These are phyloP conservation scores for Drosophila vallismaia DNA, from an alignment of 2,888 invertebrate genomes.

Conservation along the genomic window DNA sequence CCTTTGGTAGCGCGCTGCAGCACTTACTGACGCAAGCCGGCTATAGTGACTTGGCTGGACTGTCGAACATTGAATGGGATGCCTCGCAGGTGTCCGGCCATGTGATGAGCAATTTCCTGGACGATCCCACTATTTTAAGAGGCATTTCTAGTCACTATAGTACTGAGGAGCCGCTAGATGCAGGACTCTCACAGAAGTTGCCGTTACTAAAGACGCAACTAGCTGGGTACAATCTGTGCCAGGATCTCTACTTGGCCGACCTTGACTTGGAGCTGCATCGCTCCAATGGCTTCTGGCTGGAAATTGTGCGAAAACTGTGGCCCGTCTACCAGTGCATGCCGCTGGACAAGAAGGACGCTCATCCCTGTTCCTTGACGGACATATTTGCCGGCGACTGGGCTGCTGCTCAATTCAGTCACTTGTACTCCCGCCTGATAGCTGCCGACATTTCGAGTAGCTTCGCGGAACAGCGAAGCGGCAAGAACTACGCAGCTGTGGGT, in stretches of 20 bases:
- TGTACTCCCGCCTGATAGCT: constrained; percentile 95
- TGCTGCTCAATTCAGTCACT: constrained; percentile 92
- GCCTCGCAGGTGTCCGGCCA: constrained; percentile 92
- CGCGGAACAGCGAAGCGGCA: constrained; percentile 84
- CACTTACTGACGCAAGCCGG: constrained; percentile 92
- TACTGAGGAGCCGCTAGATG: constrained; percentile 89
- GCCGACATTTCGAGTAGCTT: constrained; percentile 96
- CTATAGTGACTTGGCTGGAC: constrained; percentile 93
- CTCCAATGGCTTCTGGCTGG: constrained; percentile 91
- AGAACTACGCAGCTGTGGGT: constrained; percentile 85
- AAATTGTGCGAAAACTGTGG: constrained; percentile 91
- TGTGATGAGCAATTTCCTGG: constrained; percentile 92
- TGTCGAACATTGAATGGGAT: constrained; percentile 97
- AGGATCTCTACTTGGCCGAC: constrained; percentile 91
- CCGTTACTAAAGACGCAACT: constrained; percentile 89
- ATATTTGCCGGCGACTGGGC: constrained; percentile 93
- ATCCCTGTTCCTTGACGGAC: constrained; percentile 92
- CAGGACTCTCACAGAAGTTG: constrained; percentile 87
- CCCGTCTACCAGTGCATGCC: constrained; percentile 91
- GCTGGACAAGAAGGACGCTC: constrained; percentile 91
- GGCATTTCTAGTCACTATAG: constrained; percentile 90
- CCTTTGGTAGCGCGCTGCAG: constrained; percentile 95
- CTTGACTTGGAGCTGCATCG: constrained; percentile 93
- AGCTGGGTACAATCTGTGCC: constrained; percentile 91
- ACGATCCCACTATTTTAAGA: constrained; percentile 86